Base-by-base conservation (phyloP, 2,113 vertebrate species). In the Ammodytes dubius region DNA sequence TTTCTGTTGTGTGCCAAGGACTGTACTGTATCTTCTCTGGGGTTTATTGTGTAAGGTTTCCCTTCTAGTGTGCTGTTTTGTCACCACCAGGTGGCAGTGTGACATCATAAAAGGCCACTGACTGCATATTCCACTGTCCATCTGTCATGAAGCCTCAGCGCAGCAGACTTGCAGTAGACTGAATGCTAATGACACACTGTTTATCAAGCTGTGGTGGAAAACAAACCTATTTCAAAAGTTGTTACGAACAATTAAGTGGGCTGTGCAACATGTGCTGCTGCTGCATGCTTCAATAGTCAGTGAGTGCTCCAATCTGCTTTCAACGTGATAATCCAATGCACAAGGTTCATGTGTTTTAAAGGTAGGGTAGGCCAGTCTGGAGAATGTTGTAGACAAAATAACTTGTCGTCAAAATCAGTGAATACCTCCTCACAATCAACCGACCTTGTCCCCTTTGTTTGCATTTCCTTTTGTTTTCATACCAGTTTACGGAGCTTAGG, bases 31-130 rank as follows among this genome's bases (percentile, higher is more conserved):
- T 43, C n/a, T 4, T 70, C 42, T 47, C 7, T 64, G 19, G 42
- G 11, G 27, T 43, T 6, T n/a, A 15, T 5, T 50, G 15, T 43
- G 11, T 42, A 49, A 14, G 27, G 11, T 47, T 14, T 14, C 37
- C 47, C 10, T 5, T 37, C 9, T 9, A 5, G n/a, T 66, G 65
- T 47, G 53, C 47, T 64, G 47, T 5, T 46, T 15, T 7, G 27
- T 67, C 13, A 65, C 71, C 87, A 91, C 74, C 68, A 47, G 89
- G 60, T 79, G 87, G 83, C 74, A 64, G 49, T 68, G 17, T 64
- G 49, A 56, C 27, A 74, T 5, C 2, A 74, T 13, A 37, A 3
- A 40, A 13, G 6, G 11, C 59, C 46, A 53, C 27, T 39, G 3
- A 60, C 14, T 4, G 37, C 5, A 40, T 35, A 11, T 39, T 11